Base-by-base conservation (phyloP, 2,797 vertebrate genomes). In the Sebastiscus tertius region DNA sequence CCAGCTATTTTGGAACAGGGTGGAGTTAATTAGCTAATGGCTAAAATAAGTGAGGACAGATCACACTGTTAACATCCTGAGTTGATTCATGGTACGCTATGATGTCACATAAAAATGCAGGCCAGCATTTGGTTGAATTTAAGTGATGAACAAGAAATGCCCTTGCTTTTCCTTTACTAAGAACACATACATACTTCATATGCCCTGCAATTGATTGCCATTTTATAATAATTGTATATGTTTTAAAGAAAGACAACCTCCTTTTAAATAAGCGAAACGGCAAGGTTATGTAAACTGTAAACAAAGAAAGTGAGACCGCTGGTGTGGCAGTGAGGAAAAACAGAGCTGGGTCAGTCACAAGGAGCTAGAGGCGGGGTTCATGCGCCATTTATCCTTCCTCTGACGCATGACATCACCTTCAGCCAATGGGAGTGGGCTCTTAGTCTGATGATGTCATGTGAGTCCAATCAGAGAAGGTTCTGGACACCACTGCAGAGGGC, bases 401-500 rank as follows among this genome's bases (percentile, higher is more conserved):
- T 42, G 29, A 79, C 82, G 84, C 89, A 93, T 96, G 94, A 95
- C 93, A 94, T 96, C 95, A 96, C 88, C 56, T 39, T 66, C 80
- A 82, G 86, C 95, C 95, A 95, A 93, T 96, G 65, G 76, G 77
- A 91, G 63, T 6, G 39, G 39, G 56, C 26, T 61, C 42, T 52
- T 54, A 34, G 83, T 89, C 90, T 93, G 93, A 94, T 96, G 95
- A 96, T 95, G 95, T 96, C 93, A 96, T 89, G 74, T 55, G 34
- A 42, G 89, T 31, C 95, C 94, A 95, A 95, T 96, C 83, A 82
- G 89, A 86, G 46, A 72, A 70, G 66, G 83, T 27, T 75, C 56
- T 79, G 88, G 81, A 75, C 85, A 84, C 65, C 88, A 85, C 91
- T 88, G 93, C 94, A 82, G 89, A 83, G 85, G 89, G 83, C 74